Base-by-base conservation (phyloP, 1,140 invertebrate species). In the Caligus rogercresseyi region DNA sequence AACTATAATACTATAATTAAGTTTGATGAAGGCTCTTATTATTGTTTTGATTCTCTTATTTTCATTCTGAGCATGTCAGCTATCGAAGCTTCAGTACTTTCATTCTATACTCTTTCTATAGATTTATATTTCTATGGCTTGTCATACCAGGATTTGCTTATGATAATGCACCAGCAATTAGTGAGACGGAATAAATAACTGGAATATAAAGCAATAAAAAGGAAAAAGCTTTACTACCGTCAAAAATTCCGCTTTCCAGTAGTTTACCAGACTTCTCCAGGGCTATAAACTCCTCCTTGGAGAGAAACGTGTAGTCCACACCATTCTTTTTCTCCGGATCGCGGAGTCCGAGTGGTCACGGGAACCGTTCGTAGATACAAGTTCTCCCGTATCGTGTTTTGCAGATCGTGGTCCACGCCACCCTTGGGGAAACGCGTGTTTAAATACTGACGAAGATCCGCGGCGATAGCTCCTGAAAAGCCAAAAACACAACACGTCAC, bases 301-400 rank as follows among this genome's bases (percentile, higher is more conserved):
- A 73, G 13, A 83, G 71, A 70, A 83, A 83, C 20, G 76, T 81
- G 69, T 83, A 83, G 70, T 83, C 81, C 16, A 81, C 77, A 18
- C 80, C 81, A 65, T 81, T 79, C 18, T 79, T 74, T 72, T 83
- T 81, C 52, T 78, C 79, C 31, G 18, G 76, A 74, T 66, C 79
- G 71, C n/a, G 78, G 78, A 43, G 70, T 66, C 58, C 81, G 67
- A 1, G 81, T 83, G 11, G 81, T 83, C 67, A 80, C 80, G 74
- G 82, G 82, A 15, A 84, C 81, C 20, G 82, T 84, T 62, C 81
- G 72, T 65, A 80, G 72, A 70, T 84, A 84, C 20, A 84, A 70
- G 70, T 84, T 84, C 68, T 84, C 81, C 18, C 82, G 70, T 62
- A 84, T 83, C 1, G 79, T 80, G 66, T 80, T 80, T 69, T 84